A percentile compares a stretch with the other conserved stretches of the same genome.
phyloP scores from a whole-genome alignment of 2,797 vertebrate genomes.

The Arnoldichthys spilopterus region DNA sequence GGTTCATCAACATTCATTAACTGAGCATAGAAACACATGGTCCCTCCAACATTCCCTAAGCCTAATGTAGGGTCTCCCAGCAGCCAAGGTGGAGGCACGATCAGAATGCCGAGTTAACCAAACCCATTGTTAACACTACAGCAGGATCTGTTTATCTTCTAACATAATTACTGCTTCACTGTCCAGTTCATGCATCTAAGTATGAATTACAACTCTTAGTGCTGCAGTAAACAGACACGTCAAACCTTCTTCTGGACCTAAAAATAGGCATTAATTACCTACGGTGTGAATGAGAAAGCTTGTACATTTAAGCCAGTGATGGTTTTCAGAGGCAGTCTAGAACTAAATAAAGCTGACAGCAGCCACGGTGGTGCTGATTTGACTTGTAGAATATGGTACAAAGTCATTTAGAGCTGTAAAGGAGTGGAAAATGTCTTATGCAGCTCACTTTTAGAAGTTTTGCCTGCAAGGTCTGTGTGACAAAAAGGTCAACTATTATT shows the following conservation, averaged over 20 bases:
- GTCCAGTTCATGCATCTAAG: constrained; percentile 66
- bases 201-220: constrained; percentile 60
- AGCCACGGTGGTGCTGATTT: background rate
- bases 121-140: constrained; percentile 68
- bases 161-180: constrained; percentile 64
- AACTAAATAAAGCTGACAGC: background rate
- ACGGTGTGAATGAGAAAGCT: background rate
- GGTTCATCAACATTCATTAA: constrained; percentile 28
- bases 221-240: constrained; percentile 67
- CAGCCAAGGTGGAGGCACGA: constrained; percentile 24
- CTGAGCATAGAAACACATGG: constrained; percentile 27
- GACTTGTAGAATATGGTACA: background rate
- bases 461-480: background rate
- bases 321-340: background rate
- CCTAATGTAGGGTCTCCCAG: constrained; percentile 11
- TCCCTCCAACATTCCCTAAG: background rate
- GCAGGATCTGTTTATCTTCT: constrained; percentile 51
- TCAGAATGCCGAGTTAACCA: constrained; percentile 57
- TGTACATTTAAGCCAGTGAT: background rate
- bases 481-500: background rate
- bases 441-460: background rate
- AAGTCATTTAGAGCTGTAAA: background rate
- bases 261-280: background rate
- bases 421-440: background rate
- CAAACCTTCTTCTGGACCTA: background rate